Evolutionary conservation across 2,888 invertebrate genomes (phyloP), one percentile per base, ranked within the genome.

Genomic region (Bombyx huttoni): DNA sequence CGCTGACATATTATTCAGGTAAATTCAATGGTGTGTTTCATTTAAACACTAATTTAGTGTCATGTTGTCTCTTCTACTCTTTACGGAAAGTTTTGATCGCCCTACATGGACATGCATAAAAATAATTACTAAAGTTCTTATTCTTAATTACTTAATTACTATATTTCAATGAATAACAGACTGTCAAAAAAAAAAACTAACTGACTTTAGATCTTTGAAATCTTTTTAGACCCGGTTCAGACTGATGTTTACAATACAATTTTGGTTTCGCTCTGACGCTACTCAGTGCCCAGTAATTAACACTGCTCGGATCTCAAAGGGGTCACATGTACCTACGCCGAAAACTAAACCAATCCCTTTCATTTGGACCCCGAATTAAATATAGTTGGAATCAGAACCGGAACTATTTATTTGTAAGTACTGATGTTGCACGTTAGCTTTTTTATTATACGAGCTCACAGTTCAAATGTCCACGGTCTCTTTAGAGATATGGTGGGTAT

Each of bases 311-410:
- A 59, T 68, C 68, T 65, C 69, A 60, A 60, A 65, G 70, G 74
- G 65, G 65, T 75, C 70, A 61, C 62, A 69, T 76, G 68, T 68
- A 68, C 64, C 61, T 63, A 60, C 67, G 66, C 60, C 64, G 60
- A 66, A 68, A 73, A 68, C 68, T 67, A 68, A 67, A 68, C 70
- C 65, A 67, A 62, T 68, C 73, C 73, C 79, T 77, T 74, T 77
- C 69, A 75, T 78, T 78, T 70, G 64, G 63, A 56, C 59, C 58
- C 63, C 64, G 64, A 74, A 70, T 73, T 68, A 70, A 68, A 63
- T 62, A 60, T 57, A 60, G 58, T 58, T 54, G 51, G 56, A 68
- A 64, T 64, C 60, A 60, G 59, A 65, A 51, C 55, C 54, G 54
- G 52, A 53, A 56, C 57, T 57, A 50, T 58, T 55, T 40, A 7